These are phyloP conservation scores for Thereva nobilitata DNA, from an alignment of 2,888 invertebrate genomes.

Conservation along the genomic window DNA sequence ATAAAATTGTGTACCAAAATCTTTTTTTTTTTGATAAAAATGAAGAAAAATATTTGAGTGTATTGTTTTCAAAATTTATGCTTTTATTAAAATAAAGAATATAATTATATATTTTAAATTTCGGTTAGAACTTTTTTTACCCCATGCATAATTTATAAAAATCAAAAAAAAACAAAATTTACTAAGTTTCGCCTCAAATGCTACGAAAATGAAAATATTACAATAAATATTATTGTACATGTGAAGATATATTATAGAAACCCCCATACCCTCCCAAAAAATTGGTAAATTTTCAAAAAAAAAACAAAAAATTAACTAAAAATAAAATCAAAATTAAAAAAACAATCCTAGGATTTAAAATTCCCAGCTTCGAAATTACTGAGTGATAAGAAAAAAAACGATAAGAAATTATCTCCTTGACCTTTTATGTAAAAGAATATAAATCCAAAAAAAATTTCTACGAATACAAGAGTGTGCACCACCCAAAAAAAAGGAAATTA, in stretches of 20 bases:
- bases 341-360: too few species aligned
- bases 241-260: neutral
- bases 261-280: neutral
- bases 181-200: constrained; percentile 16
- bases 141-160: neutral
- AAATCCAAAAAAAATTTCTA: constrained; percentile 37
- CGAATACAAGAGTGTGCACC: constrained; percentile 56
- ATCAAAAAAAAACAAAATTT: neutral
- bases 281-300: too few species aligned
- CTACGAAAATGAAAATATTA: constrained; percentile 6
- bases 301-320: too few species aligned
- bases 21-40: constrained; percentile 7
- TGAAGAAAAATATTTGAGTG: constrained; percentile 3
- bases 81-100: too few species aligned
- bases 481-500: constrained; percentile 27
- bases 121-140: too few species aligned
- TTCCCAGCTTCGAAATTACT: too few species aligned
- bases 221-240: neutral
- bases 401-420: neutral
- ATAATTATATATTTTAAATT: too few species aligned
- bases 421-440: constrained; percentile 3
- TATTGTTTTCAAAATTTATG: constrained; percentile 11
- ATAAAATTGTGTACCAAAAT: neutral
- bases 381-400: constrained; percentile 1
- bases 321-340: too few species aligned